Conservation (phyloP, 2,888 invertebrate species). For the Gryllus longicercus region DNA sequence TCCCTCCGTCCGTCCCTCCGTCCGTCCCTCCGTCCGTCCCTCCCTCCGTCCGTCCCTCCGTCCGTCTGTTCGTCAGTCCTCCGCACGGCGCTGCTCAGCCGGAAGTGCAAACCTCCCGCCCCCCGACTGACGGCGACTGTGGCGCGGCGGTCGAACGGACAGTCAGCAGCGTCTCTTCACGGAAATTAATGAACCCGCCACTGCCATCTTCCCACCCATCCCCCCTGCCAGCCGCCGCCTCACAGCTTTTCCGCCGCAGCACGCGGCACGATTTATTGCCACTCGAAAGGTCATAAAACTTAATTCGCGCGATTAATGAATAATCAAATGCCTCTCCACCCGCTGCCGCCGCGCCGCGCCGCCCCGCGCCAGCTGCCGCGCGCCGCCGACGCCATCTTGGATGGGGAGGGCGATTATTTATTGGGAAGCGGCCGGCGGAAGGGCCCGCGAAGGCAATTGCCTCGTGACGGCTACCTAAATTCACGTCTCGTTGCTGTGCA, state of each 20-base stretch:
- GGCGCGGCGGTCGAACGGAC: no score
- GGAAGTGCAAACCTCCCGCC: no score
- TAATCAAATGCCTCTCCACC: neutral
- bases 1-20: no score
- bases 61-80: no score
- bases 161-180: neutral
- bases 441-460: no score
- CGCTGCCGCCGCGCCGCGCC: neutral
- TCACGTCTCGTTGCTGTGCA: no score
- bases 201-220: neutral
- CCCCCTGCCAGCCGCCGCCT: neutral
- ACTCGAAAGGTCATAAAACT: conserved; percentile 1
- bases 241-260: neutral
- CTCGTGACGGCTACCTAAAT: no score
- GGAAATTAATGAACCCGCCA: neutral
- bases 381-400: neutral
- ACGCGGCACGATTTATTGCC: neutral
- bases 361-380: neutral
- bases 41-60: no score
- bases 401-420: neutral
- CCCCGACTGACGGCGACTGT: no score
- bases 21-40: no score
- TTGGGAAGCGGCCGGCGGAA: no score
- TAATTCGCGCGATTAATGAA: conserved; percentile 17
- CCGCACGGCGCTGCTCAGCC: no score